phyloP scores from a whole-genome alignment of 1,140 invertebrate species.

The Dufourea novaeangliae region DNA sequence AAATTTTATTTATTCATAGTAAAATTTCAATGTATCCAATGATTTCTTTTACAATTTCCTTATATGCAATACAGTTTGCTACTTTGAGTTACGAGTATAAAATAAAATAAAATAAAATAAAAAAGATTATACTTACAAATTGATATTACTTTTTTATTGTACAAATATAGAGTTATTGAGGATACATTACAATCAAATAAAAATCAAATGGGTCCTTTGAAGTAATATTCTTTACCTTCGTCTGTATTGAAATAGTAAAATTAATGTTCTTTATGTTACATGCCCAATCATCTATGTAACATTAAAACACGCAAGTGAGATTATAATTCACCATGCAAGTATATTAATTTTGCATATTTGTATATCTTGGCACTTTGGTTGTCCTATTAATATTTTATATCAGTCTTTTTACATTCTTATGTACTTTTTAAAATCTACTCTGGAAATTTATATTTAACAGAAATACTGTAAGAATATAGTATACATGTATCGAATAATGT shows the following conservation, averaged over 20 bases:
- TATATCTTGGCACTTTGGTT: conserved; percentile 59
- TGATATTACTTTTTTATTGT: conserved; percentile 8
- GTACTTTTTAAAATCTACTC: conserved; percentile 22
- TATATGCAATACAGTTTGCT: not conserved
- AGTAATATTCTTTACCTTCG: conserved; percentile 14
- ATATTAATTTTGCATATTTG: conserved; percentile 25
- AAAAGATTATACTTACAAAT: not conserved
- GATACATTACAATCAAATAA: not conserved
- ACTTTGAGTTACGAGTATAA: not conserved
- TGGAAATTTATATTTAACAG: conserved; percentile 10
- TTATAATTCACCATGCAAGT: conserved; percentile 8
- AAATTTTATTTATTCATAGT: not conserved
- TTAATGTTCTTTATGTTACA: conserved; percentile 8
- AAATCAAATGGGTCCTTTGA: conserved; percentile 9
- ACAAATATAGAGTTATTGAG: conserved; percentile 18
- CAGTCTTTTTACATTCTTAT: conserved; percentile 54
- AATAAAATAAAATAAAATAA: not conserved
- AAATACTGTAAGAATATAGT: conserved; percentile 12
- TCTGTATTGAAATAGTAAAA: not conserved
- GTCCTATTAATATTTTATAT: conserved; percentile 39
- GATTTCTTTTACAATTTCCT: not conserved
- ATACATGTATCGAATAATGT: conserved; percentile 20
- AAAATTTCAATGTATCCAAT: conserved; percentile 10
- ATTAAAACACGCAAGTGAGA: conserved; percentile 11
- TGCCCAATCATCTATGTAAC: conserved; percentile 5